Conservation (phyloP, 2,797 vertebrate genomes). For the Clarias laeviceps region DNA sequence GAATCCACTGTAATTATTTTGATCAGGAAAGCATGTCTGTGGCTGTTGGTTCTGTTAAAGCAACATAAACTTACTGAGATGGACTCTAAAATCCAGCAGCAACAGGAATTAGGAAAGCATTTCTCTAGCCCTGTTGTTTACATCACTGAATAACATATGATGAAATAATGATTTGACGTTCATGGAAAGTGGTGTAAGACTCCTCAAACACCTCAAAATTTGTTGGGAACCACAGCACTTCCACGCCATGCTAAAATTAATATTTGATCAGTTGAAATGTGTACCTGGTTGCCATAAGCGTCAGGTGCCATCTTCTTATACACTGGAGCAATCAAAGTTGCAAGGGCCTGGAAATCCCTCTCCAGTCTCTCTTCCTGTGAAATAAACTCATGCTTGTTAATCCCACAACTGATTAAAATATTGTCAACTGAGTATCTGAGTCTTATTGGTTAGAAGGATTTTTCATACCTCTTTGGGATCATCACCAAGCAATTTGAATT, state of each 20-base stretch:
- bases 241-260: not conserved
- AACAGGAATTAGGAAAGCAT: too few relatives aligned
- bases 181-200: not conserved
- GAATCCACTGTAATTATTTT: not conserved
- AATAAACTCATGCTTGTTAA: conserved; percentile 23
- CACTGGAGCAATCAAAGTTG: conserved; percentile 87
- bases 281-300: conserved; percentile 94
- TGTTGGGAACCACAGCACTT: not conserved
- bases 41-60: not conserved
- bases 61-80: not conserved
- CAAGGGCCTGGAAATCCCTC: conserved; percentile 87
- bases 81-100: not conserved
- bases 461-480: conserved; percentile 90
- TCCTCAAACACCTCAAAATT: not conserved
- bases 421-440: not conserved
- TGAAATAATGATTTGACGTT: not conserved
- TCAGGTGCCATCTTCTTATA: conserved; percentile 96
- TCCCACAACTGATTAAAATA: not conserved
- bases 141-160: not conserved
- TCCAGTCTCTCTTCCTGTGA: conserved; percentile 93
- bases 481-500: conserved; percentile 94
- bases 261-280: conserved; percentile 37
- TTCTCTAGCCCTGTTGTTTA: not conserved
- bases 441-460: not conserved
- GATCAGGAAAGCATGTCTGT: not conserved